Conservation (phyloP, 2,113 vertebrate genomes). For the Alosa alosa region DNA sequence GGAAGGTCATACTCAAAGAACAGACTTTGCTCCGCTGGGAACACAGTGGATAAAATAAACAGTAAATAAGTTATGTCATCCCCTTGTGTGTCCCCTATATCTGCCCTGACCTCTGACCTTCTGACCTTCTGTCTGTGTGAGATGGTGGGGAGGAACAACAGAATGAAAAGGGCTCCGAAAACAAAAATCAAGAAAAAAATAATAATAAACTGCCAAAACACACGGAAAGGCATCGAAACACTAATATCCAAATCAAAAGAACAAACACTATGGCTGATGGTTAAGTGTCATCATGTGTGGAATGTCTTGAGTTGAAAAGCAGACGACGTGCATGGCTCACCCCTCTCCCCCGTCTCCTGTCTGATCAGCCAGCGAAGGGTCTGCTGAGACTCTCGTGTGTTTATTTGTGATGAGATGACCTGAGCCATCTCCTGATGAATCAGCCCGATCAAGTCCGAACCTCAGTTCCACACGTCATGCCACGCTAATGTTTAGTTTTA, state of each 20-base stretch:
- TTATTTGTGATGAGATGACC: no score
- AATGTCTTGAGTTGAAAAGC: not conserved
- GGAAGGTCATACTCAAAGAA: not conserved
- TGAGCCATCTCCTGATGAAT: no score
- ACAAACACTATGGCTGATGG: not conserved
- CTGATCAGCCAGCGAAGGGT: no score
- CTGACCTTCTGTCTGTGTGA: not conserved
- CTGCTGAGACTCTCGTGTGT: no score
- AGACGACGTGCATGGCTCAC: no score
- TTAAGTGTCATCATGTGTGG: not conserved
- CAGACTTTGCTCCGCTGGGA: not conserved
- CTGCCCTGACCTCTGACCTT: not conserved
- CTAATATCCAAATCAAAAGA: not conserved
- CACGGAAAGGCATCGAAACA: not conserved
- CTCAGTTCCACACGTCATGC: not conserved
- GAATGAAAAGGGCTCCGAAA: not conserved
- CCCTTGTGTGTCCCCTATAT: not conserved
- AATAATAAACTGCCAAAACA: not conserved
- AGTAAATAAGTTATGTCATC: not conserved
- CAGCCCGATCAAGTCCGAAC: no score
- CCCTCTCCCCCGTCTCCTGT: no score
- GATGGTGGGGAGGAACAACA: not conserved
- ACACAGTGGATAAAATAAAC: not conserved
- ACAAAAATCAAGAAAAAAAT: not conserved
- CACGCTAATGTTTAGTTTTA: not conserved